Evolutionary conservation across 2,113 vertebrate species (phyloP).

Genomic region (Prunella himalayana): DNA sequence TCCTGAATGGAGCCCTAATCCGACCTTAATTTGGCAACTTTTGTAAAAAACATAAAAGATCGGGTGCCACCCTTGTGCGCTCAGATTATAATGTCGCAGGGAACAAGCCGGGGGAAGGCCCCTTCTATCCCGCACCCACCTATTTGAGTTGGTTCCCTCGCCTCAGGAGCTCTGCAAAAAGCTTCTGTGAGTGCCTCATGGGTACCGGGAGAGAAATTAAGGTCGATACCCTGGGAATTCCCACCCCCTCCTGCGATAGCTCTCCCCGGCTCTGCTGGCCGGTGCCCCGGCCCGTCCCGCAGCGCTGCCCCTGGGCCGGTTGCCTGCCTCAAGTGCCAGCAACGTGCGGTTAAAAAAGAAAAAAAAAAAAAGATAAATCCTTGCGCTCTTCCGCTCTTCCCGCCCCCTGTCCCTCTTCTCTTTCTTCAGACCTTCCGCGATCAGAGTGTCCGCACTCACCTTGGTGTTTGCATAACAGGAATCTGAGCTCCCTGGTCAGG

Average conservation of each 20-base stretch:
- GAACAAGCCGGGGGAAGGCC: background rate
- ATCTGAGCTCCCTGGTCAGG: background rate
- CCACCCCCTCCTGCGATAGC: too few species aligned
- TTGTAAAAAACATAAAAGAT: conserved; percentile 77
- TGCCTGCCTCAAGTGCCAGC: background rate
- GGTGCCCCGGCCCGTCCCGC: background rate
- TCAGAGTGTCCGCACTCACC: background rate
- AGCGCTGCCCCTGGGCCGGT: background rate
- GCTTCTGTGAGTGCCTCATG: background rate
- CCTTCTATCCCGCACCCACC: background rate
- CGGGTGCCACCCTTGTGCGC: conserved; percentile 62
- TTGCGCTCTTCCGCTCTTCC: background rate
- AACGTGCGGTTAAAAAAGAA: background rate
- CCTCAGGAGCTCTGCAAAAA: background rate
- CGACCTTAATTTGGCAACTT: conserved; percentile 79
- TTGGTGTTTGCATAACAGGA: background rate
- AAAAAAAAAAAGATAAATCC: background rate
- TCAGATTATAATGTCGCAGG: background rate
- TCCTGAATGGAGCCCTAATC: conserved; percentile 72
- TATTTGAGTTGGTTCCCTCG: background rate
- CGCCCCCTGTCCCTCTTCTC: background rate
- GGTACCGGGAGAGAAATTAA: background rate
- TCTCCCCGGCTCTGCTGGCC: background rate
- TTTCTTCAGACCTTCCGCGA: background rate
- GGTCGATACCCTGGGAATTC: background rate